These are phyloP conservation scores for Decapterus maruadsi DNA, from an alignment of 2,797 vertebrate species.

Conservation along the genomic window DNA sequence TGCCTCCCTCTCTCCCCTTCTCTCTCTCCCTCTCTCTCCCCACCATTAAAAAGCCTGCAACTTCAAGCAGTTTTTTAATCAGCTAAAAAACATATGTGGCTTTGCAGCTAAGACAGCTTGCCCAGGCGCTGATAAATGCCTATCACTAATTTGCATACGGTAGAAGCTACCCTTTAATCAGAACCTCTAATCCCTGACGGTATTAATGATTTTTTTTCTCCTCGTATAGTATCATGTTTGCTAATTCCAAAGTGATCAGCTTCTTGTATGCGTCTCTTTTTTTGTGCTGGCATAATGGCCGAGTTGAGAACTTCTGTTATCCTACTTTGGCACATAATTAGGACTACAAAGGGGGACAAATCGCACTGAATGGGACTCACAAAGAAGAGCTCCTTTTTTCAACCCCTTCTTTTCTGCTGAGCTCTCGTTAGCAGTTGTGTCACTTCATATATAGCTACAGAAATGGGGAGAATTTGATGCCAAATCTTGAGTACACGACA, in stretches of 20 bases:
- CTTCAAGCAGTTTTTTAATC: constrained; percentile 99
- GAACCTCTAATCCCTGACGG: constrained; percentile 99
- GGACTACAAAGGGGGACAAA: constrained; percentile 99
- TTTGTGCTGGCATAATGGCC: constrained; percentile 99
- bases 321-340: constrained; percentile 99
- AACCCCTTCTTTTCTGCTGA: constrained; percentile 83
- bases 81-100: constrained; percentile 99
- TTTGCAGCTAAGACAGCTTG: constrained; percentile 99
- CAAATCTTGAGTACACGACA: constrained; percentile 77
- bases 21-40: constrained; percentile 50
- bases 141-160: constrained; percentile 99
- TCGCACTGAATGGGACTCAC: constrained; percentile 97
- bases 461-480: constrained; percentile 75
- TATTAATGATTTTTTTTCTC: constrained; percentile 99
- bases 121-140: constrained; percentile 99
- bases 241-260: constrained; percentile 99
- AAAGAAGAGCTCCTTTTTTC: constrained; percentile 95
- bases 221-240: constrained; percentile 99
- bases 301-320: constrained; percentile 99
- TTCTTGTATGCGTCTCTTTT: constrained; percentile 99
- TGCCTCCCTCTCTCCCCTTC: not conserved
- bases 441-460: constrained; percentile 78
- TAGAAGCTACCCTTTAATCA: constrained; percentile 99
- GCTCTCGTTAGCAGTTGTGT: constrained; percentile 88
- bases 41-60: constrained; percentile 93